Evolutionary conservation across 1,140 invertebrate species (phyloP).

Genomic region (Drosophila biarmipes): DNA sequence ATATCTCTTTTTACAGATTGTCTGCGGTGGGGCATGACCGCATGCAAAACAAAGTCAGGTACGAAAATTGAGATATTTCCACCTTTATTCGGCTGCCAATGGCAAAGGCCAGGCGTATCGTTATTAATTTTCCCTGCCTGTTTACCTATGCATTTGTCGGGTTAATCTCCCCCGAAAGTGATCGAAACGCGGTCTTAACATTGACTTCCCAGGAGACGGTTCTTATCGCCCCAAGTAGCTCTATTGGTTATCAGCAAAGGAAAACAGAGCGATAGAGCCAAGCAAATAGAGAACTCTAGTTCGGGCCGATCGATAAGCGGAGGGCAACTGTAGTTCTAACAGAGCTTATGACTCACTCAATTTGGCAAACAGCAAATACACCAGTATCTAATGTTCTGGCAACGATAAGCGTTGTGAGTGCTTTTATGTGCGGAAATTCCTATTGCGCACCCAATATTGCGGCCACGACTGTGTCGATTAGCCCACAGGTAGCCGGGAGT

Average conservation of each 20-base stretch:
- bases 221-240: conserved; percentile 28
- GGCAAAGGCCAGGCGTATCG: conserved; percentile 35
- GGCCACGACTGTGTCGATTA: conserved; percentile 60
- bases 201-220: conserved; percentile 32
- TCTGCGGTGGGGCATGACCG: conserved; percentile 59
- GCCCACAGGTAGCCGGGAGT: conserved; percentile 53
- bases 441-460: conserved; percentile 31
- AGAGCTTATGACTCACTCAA: conserved; percentile 12
- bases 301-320: conserved; percentile 22
- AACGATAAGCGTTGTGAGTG: conserved; percentile 1
- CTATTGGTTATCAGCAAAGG: conserved; percentile 41
- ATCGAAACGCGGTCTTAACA: conserved; percentile 49
- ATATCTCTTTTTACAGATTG: conserved; percentile 17
- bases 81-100: conserved; percentile 36
- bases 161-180: conserved; percentile 26
- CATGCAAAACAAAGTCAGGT: conserved; percentile 62
- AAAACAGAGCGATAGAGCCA: conserved; percentile 39
- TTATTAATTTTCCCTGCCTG: conserved; percentile 26
- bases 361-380: background rate
- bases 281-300: conserved; percentile 31
- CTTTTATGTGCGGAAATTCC: conserved; percentile 27
- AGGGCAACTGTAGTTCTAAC: conserved; percentile 20
- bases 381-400: conserved; percentile 23
- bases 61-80: conserved; percentile 34
- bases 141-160: conserved; percentile 40